These are phyloP conservation scores for Capitulum mitella DNA, from an alignment of 2,888 invertebrate genomes.

Conservation along the genomic window DNA sequence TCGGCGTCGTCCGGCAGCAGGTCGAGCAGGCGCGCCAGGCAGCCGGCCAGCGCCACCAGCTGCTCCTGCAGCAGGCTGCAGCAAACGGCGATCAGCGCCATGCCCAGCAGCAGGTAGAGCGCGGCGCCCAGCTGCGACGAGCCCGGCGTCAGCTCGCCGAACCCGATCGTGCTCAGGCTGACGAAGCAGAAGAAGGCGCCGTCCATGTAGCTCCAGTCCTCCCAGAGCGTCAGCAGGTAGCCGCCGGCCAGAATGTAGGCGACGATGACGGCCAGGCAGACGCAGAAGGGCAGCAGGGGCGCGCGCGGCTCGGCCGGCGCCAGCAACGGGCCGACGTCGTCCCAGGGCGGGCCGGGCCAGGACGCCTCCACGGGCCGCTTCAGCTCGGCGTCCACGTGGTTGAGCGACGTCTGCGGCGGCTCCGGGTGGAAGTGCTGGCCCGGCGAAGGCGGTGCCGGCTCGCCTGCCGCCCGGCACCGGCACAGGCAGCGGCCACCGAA, in stretches of 20 bases:
- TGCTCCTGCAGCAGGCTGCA: conserved; percentile 47
- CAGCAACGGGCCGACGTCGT: not conserved
- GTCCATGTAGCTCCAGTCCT: conserved; percentile 35
- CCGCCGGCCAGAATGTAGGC: conserved; percentile 36
- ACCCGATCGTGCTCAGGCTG: conserved; percentile 36
- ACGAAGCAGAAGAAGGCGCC: conserved; percentile 36
- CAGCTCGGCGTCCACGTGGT: not conserved
- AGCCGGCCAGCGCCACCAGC: conserved; percentile 38
- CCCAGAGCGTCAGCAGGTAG: conserved; percentile 33
- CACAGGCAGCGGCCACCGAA: not conserved
- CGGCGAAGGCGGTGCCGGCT: not conserved
- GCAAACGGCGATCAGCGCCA: conserved; percentile 49
- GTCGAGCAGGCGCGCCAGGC: conserved; percentile 26
- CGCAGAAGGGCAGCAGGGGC: conserved; percentile 31
- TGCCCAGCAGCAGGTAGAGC: conserved; percentile 47
- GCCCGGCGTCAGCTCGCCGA: conserved; percentile 35
- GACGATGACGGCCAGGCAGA: conserved; percentile 34
- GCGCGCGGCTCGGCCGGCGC: not conserved
- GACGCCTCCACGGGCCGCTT: not conserved
- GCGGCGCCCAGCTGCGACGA: conserved; percentile 36
- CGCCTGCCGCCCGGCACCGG: not conserved
- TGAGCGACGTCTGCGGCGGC: not conserved
- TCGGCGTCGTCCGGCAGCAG: not conserved
- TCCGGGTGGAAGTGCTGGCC: not conserved
- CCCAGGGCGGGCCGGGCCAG: not conserved